phyloP scores from a whole-genome alignment of 2,888 invertebrate species.

The Morinoia aosen region DNA sequence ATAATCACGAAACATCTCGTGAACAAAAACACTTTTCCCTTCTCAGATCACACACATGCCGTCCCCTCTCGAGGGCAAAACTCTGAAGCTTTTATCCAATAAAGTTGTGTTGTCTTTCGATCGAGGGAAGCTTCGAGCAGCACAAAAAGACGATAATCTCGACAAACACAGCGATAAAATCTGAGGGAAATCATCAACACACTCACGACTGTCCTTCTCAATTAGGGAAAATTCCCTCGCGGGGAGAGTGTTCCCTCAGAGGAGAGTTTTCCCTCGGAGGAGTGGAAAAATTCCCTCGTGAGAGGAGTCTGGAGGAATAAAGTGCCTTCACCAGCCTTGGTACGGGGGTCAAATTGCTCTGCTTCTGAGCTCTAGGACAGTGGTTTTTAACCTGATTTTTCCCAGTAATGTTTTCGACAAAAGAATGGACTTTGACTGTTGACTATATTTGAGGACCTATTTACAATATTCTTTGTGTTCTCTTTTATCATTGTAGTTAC shows the following conservation, averaged over 20 bases:
- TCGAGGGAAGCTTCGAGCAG: background rate
- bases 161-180: constrained; percentile 32
- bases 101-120: constrained; percentile 7
- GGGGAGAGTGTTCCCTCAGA: background rate
- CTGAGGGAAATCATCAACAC: constrained; percentile 38
- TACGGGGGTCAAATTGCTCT: background rate
- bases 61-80: background rate
- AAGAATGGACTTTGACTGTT: too few relatives aligned
- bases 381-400: too few relatives aligned
- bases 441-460: too few relatives aligned
- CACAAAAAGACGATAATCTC: background rate
- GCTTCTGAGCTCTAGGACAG: background rate
- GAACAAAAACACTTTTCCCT: background rate
- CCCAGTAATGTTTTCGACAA: too few relatives aligned
- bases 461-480: too few relatives aligned
- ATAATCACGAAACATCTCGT: background rate
- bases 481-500: too few relatives aligned
- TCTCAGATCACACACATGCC: background rate
- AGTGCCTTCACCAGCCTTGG: background rate
- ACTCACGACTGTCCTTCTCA: constrained; percentile 21
- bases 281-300: constrained; percentile 3
- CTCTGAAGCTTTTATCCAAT: constrained; percentile 23
- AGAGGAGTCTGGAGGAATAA: background rate
- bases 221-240: background rate
- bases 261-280: background rate